Conservation (phyloP, 2,113 vertebrate genomes). For the Heterotilapia buettikoferi region DNA sequence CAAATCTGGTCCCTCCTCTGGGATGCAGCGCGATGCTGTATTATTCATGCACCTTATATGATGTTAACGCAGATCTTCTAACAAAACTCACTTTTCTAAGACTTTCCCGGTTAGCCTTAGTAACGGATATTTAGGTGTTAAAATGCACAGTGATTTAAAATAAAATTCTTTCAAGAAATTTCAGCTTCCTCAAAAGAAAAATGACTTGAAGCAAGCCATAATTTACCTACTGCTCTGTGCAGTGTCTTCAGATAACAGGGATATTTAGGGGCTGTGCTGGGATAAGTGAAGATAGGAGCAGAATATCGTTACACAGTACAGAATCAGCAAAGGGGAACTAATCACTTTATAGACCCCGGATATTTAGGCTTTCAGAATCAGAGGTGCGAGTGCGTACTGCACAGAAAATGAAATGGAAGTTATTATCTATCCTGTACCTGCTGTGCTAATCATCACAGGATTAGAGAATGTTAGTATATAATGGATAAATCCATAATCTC, state of each 20-base stretch:
- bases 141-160: background rate
- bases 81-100: background rate
- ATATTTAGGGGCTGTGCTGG: background rate
- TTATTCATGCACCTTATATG: background rate
- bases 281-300: constrained; percentile 1
- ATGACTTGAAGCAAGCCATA: background rate
- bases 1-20: background rate
- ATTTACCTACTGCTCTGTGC: background rate
- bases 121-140: background rate
- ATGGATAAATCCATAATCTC: constrained; percentile 5
- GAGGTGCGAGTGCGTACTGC: background rate
- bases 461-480: background rate
- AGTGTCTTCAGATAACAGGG: background rate
- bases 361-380: background rate
- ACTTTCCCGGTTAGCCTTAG: background rate
- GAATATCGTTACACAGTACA: background rate
- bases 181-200: background rate
- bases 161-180: background rate
- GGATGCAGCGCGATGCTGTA: background rate
- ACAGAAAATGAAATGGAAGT: background rate
- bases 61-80: background rate
- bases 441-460: background rate
- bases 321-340: constrained; percentile 15
- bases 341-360: constrained; percentile 5
- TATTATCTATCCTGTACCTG: background rate